Evolutionary conservation across 2,113 vertebrate genomes (phyloP).

Genomic region (Cheilinus undulatus): DNA sequence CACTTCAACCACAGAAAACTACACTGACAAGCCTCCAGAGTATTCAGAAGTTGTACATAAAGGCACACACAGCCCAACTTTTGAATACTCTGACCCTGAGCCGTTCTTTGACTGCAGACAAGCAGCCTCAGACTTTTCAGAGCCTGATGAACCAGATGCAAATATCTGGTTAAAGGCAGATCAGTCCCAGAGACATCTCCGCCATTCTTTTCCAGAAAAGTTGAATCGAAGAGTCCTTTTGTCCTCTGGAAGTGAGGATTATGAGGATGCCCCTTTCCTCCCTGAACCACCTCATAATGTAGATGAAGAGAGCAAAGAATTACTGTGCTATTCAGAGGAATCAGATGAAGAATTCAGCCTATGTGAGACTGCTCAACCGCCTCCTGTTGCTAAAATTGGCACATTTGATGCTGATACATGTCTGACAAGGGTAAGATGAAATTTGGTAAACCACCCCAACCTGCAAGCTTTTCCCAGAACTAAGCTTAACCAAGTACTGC

Average conservation of each 20-base stretch:
- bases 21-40: slow-evolving; percentile 24
- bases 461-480: slow-evolving; percentile 60
- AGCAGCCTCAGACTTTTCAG: slow-evolving; percentile 68
- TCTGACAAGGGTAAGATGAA: slow-evolving; percentile 88
- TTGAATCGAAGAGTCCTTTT: slow-evolving; percentile 23
- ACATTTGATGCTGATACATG: slow-evolving; percentile 74
- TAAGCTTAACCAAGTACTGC: slow-evolving; percentile 55
- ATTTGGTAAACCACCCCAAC: slow-evolving; percentile 57
- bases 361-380: slow-evolving; percentile 82
- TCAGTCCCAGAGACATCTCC: background rate
- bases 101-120: slow-evolving; percentile 79
- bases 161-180: too few relatives aligned
- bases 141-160: slow-evolving; percentile 57
- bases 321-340: slow-evolving; percentile 42
- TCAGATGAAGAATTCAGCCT: slow-evolving; percentile 81
- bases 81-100: slow-evolving; percentile 73
- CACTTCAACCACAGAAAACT: slow-evolving; percentile 1
- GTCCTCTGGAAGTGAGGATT: slow-evolving; percentile 78
- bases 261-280: slow-evolving; percentile 79
- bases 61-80: slow-evolving; percentile 21
- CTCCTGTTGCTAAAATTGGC: slow-evolving; percentile 47
- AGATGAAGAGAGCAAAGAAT: slow-evolving; percentile 45
- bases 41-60: slow-evolving; percentile 10
- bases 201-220: slow-evolving; percentile 7
- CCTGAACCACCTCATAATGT: slow-evolving; percentile 79